phyloP scores from a whole-genome alignment of 2,113 vertebrate genomes.

The human region DNA sequence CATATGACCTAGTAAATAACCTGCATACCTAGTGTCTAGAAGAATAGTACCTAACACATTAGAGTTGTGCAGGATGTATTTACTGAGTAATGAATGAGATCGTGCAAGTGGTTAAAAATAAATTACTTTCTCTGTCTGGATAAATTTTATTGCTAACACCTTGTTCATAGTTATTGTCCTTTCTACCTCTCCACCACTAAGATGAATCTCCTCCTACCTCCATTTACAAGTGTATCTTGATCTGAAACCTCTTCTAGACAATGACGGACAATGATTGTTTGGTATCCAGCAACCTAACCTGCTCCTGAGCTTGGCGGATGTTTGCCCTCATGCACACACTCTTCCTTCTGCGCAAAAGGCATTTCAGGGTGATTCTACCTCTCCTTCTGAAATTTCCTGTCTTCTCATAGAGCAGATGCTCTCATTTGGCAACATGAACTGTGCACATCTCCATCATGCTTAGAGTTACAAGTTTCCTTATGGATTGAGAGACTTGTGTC shows the following conservation, averaged over 20 bases:
- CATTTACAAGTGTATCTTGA: not conserved
- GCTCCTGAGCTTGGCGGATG: not conserved
- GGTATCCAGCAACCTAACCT: not conserved
- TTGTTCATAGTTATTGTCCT: not conserved
- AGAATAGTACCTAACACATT: not conserved
- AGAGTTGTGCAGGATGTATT: not conserved
- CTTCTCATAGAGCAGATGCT: not conserved
- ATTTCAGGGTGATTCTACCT: not conserved
- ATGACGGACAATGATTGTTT: not conserved
- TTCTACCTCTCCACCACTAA: not conserved
- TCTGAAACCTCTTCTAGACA: not conserved
- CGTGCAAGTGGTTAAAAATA: not conserved
- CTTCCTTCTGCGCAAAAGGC: not conserved
- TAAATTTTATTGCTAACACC: not conserved
- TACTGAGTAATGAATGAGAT: not conserved
- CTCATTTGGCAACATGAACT: not conserved
- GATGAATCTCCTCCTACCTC: not conserved
- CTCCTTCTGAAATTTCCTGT: not conserved
- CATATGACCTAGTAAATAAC: no score
- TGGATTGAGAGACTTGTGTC: constrained; percentile 92
- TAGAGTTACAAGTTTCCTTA: constrained; percentile 89
- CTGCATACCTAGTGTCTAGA: not conserved
- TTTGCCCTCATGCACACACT: not conserved
- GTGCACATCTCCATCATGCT: constrained; percentile 82
- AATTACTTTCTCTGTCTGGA: not conserved